These are phyloP conservation scores for Neopelma chrysocephalum DNA, from an alignment of 2,797 vertebrate genomes.

Conservation along the genomic window DNA sequence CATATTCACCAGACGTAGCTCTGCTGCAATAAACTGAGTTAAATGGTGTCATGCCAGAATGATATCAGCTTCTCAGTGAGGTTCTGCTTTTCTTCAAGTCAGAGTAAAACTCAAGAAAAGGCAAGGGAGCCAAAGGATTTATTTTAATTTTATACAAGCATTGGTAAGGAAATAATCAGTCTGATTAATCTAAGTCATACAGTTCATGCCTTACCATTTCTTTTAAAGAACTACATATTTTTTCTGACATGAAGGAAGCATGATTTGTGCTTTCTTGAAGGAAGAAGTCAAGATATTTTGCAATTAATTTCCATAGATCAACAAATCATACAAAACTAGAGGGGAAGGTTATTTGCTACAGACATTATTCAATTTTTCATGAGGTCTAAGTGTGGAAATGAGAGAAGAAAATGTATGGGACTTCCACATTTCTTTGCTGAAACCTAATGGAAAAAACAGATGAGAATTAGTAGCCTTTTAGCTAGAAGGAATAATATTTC, in stretches of 20 bases:
- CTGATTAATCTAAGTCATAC: not conserved
- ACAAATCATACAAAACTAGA: not conserved
- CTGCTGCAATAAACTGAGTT: not conserved
- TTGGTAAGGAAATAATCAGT: not conserved
- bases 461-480: conserved; percentile 4
- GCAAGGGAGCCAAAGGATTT: not conserved
- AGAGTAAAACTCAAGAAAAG: not conserved
- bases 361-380: conserved; percentile 29
- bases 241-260: not conserved
- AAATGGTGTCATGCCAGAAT: not conserved
- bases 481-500: conserved; percentile 36
- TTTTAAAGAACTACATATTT: conserved; percentile 9
- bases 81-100: not conserved
- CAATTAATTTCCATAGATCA: not conserved
- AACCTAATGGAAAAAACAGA: conserved; percentile 42
- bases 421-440: conserved; percentile 38
- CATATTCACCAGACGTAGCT: not conserved
- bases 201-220: not conserved
- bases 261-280: not conserved
- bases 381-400: not conserved
- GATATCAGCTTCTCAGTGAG: not conserved
- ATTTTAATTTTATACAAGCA: not conserved
- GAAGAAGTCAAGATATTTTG: conserved; percentile 3
- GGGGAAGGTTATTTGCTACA: not conserved
- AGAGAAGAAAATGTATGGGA: conserved; percentile 14